A percentile compares a stretch with the other conserved stretches of the same genome.
These are phyloP conservation scores for Trichogramma pretiosum DNA, from an alignment of 1,140 invertebrate genomes.

Conservation along the genomic window DNA sequence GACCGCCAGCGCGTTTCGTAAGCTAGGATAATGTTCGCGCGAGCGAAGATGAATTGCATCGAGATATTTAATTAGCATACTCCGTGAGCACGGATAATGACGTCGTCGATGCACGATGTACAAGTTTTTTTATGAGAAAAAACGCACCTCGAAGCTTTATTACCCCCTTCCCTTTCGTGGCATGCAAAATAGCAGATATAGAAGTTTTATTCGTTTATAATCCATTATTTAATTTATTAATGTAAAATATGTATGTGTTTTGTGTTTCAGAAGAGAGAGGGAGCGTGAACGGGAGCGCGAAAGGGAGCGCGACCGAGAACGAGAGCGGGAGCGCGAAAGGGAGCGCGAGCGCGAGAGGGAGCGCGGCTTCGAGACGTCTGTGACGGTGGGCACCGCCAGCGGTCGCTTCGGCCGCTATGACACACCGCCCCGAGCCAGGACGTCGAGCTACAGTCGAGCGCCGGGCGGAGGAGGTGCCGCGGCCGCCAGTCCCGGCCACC, in stretches of 20 bases:
- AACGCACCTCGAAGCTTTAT: no score
- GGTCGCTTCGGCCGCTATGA: conserved; percentile 42
- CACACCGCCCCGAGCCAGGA: conserved; percentile 41
- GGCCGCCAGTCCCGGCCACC: conserved; percentile 41
- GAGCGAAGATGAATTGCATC: no score
- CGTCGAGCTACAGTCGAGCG: conserved; percentile 39
- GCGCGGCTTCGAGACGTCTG: conserved; percentile 37
- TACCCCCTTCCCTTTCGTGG: no score
- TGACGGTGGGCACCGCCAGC: conserved; percentile 39
- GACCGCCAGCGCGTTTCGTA: no score
- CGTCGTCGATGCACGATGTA: no score
- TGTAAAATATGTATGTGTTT: not conserved
- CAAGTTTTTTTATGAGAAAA: no score
- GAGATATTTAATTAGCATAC: no score
- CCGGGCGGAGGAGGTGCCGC: conserved; percentile 38
- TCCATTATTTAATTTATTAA: conserved; percentile 6
- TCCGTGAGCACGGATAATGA: no score
- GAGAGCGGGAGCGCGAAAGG: conserved; percentile 12
- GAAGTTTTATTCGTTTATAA: no score
- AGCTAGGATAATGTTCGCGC: no score
- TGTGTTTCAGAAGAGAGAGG: conserved; percentile 28
- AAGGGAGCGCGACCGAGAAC: conserved; percentile 6
- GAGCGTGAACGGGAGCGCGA: conserved; percentile 5
- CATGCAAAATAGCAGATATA: no score
- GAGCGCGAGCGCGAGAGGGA: conserved; percentile 23